Percentiles rank a stretch among this genome's conserved stretches.
phyloP scores from a whole-genome alignment of 53 echinoderm and acorn worm species.

The Holothuria scabra region DNA sequence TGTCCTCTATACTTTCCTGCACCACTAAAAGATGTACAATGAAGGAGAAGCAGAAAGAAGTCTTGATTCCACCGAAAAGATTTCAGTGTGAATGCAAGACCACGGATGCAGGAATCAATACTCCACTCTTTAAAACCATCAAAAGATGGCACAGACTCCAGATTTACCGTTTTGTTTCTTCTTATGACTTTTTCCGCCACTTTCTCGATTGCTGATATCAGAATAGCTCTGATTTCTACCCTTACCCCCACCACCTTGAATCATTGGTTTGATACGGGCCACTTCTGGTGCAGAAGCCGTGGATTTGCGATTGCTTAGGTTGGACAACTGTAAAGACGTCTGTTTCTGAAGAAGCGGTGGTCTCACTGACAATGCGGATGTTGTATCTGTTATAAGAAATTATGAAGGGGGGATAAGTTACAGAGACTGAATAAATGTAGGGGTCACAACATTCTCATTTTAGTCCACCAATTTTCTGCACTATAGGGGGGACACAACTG shows the following conservation, averaged over 20 bases:
- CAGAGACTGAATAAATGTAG: background rate
- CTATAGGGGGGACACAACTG: no score
- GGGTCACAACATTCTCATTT: no score
- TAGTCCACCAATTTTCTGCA: no score
- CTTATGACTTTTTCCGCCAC: constrained; percentile 31
- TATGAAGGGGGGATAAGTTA: background rate
- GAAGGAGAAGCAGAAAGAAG: background rate
- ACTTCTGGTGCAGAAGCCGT: constrained; percentile 41
- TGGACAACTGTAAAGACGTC: constrained; percentile 85
- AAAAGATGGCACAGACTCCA: constrained; percentile 87
- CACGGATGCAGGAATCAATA: background rate
- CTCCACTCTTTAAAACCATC: background rate
- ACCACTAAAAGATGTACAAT: background rate
- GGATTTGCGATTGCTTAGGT: constrained; percentile 81
- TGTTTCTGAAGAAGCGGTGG: constrained; percentile 94
- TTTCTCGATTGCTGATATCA: constrained; percentile 66
- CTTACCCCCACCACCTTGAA: constrained; percentile 57
- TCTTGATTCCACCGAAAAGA: background rate
- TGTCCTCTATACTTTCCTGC: no score
- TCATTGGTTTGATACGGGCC: constrained; percentile 69
- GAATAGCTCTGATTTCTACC: constrained; percentile 90
- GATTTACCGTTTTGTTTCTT: constrained; percentile 96
- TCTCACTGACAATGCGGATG: constrained; percentile 81
- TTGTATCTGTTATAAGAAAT: background rate
- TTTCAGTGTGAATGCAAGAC: background rate